A percentile compares a stretch with the other conserved stretches of the same genome.
Evolutionary conservation across 2,113 vertebrate genomes (phyloP).

Genomic region (Lophius piscatorius): DNA sequence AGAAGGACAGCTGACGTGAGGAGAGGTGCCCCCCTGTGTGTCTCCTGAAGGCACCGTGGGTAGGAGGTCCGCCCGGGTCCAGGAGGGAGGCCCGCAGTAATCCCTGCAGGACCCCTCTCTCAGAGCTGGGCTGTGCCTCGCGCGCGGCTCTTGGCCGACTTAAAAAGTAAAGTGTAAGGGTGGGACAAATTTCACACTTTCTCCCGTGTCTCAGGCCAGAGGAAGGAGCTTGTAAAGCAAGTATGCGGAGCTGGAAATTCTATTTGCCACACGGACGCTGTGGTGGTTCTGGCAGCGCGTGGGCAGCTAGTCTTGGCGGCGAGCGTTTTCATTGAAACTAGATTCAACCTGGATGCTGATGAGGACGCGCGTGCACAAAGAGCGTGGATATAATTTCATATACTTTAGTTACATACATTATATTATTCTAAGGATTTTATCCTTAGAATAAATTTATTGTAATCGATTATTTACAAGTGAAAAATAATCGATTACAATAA

Average conservation of each 20-base stretch:
- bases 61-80: constrained; percentile 46
- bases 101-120: constrained; percentile 59
- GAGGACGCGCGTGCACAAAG: too few species aligned
- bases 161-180: constrained; percentile 57
- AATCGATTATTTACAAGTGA: too few species aligned
- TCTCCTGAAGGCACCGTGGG: constrained; percentile 37
- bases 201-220: constrained; percentile 53
- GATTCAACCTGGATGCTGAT: too few species aligned
- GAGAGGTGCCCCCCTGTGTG: neutral
- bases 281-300: too few species aligned
- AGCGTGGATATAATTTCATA: too few species aligned
- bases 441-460: too few species aligned
- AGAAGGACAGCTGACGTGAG: constrained; percentile 19
- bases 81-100: constrained; percentile 65
- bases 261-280: neutral
- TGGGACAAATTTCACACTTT: constrained; percentile 69
- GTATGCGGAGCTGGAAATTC: constrained; percentile 38
- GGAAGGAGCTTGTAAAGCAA: constrained; percentile 40
- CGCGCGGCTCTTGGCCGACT: constrained; percentile 60
- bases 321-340: too few species aligned
- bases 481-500: too few species aligned
- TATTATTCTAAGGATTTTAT: too few species aligned
- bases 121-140: constrained; percentile 53
- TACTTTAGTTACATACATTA: too few species aligned
- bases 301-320: too few species aligned